phyloP scores from a whole-genome alignment of 1,140 invertebrate species.

The Melitaea cinxia region DNA sequence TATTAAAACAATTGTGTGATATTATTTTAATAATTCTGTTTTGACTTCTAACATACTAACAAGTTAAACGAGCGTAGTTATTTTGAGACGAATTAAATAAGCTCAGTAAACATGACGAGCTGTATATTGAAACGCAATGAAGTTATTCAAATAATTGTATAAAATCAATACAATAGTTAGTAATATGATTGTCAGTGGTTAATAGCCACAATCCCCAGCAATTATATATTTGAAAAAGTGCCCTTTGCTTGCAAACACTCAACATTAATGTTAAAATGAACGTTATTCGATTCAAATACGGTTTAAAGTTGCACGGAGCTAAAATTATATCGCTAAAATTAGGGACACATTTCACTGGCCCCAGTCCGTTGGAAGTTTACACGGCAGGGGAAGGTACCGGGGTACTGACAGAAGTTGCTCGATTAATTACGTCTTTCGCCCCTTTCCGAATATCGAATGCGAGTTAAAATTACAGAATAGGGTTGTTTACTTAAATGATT shows the following conservation, averaged over 20 bases:
- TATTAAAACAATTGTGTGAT: too few species aligned
- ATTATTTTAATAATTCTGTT: too few species aligned
- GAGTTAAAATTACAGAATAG: slow-evolving; percentile 54
- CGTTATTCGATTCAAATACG: slow-evolving; percentile 39
- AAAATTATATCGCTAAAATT: slow-evolving; percentile 46
- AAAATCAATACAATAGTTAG: slow-evolving; percentile 47
- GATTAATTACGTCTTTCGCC: slow-evolving; percentile 72
- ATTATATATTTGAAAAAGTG: slow-evolving; percentile 70
- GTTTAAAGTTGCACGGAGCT: slow-evolving; percentile 31
- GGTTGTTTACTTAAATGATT: slow-evolving; percentile 63
- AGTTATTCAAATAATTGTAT: slow-evolving; percentile 14
- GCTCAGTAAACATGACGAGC: neutral
- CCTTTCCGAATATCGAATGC: slow-evolving; percentile 58
- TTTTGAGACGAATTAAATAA: too few species aligned
- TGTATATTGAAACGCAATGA: neutral
- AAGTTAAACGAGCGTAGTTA: too few species aligned
- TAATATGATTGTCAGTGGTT: slow-evolving; percentile 60
- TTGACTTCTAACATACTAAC: too few species aligned
- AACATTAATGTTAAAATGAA: slow-evolving; percentile 27
- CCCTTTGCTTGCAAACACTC: slow-evolving; percentile 37
- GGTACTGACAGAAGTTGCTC: slow-evolving; percentile 66
- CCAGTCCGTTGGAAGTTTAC: slow-evolving; percentile 42
- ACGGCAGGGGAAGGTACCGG: slow-evolving; percentile 36
- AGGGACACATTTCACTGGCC: slow-evolving; percentile 58
- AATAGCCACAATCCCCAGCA: slow-evolving; percentile 63